Percentiles rank a stretch among this genome's conserved stretches.
These are phyloP conservation scores for Lagorchestes hirsutus DNA, from an alignment of 2,797 vertebrate genomes.

Conservation along the genomic window DNA sequence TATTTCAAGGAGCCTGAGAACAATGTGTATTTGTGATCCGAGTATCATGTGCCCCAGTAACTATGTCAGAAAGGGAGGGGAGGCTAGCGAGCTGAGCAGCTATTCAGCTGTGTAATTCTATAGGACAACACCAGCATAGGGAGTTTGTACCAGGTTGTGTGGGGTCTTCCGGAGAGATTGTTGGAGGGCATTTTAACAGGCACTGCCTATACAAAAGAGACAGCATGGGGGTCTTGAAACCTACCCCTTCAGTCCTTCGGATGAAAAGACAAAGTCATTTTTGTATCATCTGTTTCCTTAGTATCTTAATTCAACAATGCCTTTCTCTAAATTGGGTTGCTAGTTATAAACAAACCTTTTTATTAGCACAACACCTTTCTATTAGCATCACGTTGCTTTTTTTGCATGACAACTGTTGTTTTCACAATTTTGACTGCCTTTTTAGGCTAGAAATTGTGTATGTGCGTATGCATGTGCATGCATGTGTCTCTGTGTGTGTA, in stretches of 20 bases:
- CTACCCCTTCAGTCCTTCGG: neutral
- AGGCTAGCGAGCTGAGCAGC: neutral
- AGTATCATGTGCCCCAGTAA: neutral
- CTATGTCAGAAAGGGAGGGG: neutral
- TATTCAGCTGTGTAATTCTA: neutral
- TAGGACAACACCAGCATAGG: neutral
- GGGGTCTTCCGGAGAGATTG: neutral
- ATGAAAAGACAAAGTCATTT: neutral
- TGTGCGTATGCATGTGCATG: neutral
- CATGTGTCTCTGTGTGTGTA: neutral
- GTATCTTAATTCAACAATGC: neutral
- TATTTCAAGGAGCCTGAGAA: conserved; percentile 7
- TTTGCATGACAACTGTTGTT: neutral
- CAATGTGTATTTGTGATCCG: neutral
- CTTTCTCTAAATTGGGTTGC: neutral
- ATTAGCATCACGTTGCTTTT: neutral
- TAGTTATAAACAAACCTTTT: neutral
- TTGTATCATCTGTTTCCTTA: neutral
- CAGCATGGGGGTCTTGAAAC: neutral
- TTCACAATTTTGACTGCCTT: conserved; percentile 21
- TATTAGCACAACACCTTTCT: neutral
- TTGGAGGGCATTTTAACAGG: neutral
- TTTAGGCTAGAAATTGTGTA: conserved; percentile 12
- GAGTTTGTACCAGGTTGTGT: neutral
- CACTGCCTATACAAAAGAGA: neutral